A percentile compares a stretch with the other conserved stretches of the same genome.
Conservation (phyloP, 2,797 vertebrate species). For the Fratercula arctica region DNA sequence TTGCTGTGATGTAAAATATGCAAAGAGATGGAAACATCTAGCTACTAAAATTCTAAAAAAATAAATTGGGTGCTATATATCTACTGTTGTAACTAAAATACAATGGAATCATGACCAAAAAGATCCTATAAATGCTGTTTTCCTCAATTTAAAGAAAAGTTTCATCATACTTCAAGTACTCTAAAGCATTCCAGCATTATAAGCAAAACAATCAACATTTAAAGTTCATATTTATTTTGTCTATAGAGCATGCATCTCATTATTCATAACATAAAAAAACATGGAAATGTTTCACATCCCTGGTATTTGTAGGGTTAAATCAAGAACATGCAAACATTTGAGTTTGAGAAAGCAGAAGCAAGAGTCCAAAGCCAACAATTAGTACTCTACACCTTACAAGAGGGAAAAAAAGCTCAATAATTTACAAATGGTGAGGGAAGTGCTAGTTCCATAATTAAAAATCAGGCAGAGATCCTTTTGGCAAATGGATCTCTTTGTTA, state of each 20-base stretch:
- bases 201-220: background rate
- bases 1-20: background rate
- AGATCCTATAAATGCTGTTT: background rate
- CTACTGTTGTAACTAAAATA: background rate
- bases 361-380: slow-evolving; percentile 11
- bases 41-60: background rate
- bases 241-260: background rate
- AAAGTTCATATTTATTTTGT: background rate
- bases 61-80: background rate
- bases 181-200: background rate
- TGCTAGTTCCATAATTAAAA: slow-evolving; percentile 61
- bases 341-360: background rate
- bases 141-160: background rate
- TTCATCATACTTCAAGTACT: background rate
- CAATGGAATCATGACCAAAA: background rate
- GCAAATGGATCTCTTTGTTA: slow-evolving; percentile 73
- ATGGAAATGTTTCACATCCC: background rate
- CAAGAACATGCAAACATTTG: background rate
- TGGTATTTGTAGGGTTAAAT: background rate
- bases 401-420: slow-evolving; percentile 1
- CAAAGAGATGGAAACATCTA: background rate
- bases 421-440: slow-evolving; percentile 48
- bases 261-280: background rate
- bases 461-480: slow-evolving; percentile 65
- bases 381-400: slow-evolving; percentile 24